A percentile compares a stretch with the other conserved stretches of the same genome.
Conservation (phyloP, 2,113 vertebrate genomes). For the Climacteris rufus region DNA sequence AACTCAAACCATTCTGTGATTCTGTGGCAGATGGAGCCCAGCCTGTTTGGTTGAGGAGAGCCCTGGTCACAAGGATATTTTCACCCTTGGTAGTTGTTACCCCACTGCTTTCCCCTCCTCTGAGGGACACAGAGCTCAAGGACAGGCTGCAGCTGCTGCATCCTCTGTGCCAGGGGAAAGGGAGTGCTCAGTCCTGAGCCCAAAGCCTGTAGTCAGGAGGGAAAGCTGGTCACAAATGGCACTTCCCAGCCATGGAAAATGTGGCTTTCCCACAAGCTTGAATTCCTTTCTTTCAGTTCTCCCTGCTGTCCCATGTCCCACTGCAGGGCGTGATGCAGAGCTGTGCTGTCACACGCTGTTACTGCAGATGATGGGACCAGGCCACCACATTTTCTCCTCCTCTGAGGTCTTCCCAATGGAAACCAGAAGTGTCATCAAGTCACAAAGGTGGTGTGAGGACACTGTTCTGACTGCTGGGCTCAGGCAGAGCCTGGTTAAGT, state of each 20-base stretch:
- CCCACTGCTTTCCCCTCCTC: background rate
- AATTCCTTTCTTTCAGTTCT: background rate
- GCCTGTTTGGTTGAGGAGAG: background rate
- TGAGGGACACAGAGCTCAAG: background rate
- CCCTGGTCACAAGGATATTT: background rate
- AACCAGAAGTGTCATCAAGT: background rate
- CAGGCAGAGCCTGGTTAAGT: background rate
- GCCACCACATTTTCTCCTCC: background rate
- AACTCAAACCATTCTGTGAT: background rate
- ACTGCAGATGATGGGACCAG: background rate
- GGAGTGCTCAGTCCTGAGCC: background rate
- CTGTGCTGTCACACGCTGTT: background rate
- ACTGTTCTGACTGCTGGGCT: background rate
- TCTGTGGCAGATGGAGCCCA: background rate
- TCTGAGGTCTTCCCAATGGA: background rate
- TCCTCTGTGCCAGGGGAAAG: background rate
- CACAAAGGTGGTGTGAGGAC: background rate
- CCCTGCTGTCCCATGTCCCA: rapidly evolving
- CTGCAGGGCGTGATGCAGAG: background rate
- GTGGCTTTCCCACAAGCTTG: background rate
- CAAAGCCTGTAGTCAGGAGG: background rate
- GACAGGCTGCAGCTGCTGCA: too few species aligned
- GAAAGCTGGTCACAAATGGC: background rate
- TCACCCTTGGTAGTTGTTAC: too few species aligned
- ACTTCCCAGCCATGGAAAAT: background rate